Evolutionary conservation across 53 echinoderm and acorn worm species (phyloP), one percentile per base, ranked within the genome.

Genomic region (Paracentrotus lividus): DNA sequence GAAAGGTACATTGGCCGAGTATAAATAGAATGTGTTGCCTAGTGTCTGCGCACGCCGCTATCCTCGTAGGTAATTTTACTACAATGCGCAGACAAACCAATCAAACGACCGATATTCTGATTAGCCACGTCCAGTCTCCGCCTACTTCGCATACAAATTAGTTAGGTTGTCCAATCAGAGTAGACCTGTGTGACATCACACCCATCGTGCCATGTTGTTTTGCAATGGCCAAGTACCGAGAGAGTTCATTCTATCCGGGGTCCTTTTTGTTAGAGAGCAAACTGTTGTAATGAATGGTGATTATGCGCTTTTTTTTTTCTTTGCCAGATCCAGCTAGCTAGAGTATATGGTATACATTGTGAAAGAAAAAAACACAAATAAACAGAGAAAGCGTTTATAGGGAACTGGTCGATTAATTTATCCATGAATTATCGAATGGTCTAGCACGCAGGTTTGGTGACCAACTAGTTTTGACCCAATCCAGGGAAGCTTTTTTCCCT

Each of bases 21-120:
- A 89, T 65, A 89, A 89, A 89, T 89, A 89, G 89, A 89, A 89
- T 89, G 42, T 89, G 89, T 89, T 89, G 89, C 89, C 65, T 89
- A 64, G 89, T 89, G 89, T 60, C 89, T 89, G 89, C 89, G 89
- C 89, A 42, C 89, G 89, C 89, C 53, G 88, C 33, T 33, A 40
- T 60, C 42, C 61, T 61, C 38, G 66, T 21, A 64, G 89, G 42
- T 89, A 60, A 89, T 89, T 89, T 89, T 89, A 89, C 89, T 89
- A 89, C 89, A 89, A 89, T 89, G 89, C 64, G 89, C 34, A 8
- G 10, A 49, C 20, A 29, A 15, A n/a, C 89, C 89, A 65, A 89
- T 89, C 24, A 42, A 24, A 64, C 21, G n/a, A 23, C n/a, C 89
- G 61, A 32, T 89, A 89, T 89, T 89, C 89, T 89, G 49, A 89